These are phyloP conservation scores for Ophion ellenae DNA, from an alignment of 2,888 invertebrate species.

Conservation along the genomic window DNA sequence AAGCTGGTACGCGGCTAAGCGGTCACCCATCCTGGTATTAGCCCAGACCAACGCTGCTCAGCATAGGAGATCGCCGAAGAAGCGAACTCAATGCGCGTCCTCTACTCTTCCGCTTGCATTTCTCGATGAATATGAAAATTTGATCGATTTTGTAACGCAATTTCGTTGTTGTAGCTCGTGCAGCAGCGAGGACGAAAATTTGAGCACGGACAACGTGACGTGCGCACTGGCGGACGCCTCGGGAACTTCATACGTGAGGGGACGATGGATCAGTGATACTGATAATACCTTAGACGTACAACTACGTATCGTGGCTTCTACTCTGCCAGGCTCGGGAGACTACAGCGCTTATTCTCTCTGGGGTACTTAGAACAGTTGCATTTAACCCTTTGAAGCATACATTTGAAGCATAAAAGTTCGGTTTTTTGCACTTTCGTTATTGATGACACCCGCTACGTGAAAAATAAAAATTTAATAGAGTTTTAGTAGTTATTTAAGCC, in stretches of 20 bases:
- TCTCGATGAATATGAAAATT: background rate
- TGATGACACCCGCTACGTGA: too few relatives aligned
- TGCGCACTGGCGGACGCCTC: slow-evolving; percentile 89
- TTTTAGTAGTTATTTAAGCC: too few relatives aligned
- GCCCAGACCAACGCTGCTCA: too few relatives aligned
- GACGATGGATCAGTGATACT: slow-evolving; percentile 90
- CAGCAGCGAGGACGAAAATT: slow-evolving; percentile 80
- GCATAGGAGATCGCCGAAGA: too few relatives aligned
- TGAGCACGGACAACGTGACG: slow-evolving; percentile 79
- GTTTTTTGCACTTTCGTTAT: too few relatives aligned
- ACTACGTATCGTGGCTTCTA: slow-evolving; percentile 92
- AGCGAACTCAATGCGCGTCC: background rate
- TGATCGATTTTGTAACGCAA: background rate
- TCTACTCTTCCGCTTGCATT: too few relatives aligned
- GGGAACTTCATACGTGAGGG: slow-evolving; percentile 91
- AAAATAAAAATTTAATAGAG: too few relatives aligned
- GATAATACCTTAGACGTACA: slow-evolving; percentile 89
- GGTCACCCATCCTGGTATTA: background rate
- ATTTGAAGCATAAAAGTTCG: too few relatives aligned
- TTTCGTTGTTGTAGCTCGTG: slow-evolving; percentile 71
- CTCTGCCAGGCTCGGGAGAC: slow-evolving; percentile 93
- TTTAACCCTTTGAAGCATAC: background rate
- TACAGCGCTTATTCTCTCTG: slow-evolving; percentile 91
- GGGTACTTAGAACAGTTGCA: slow-evolving; percentile 85
- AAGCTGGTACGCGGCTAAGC: background rate